These are phyloP conservation scores for Heteronetta atricapilla DNA, from an alignment of 2,113 vertebrate species.

Conservation along the genomic window DNA sequence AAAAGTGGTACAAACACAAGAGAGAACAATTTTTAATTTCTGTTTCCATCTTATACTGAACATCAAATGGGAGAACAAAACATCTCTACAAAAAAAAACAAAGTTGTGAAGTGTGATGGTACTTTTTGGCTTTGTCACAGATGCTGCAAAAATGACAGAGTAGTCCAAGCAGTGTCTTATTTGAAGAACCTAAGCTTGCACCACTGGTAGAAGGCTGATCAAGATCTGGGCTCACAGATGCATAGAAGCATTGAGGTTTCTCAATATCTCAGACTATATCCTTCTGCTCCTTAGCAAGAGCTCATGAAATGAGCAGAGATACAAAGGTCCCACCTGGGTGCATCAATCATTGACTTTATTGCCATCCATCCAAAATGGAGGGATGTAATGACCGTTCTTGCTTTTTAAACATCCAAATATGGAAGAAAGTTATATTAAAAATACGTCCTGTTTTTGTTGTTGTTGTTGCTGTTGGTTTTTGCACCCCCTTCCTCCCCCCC, in stretches of 20 bases:
- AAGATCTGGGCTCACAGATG: not conserved
- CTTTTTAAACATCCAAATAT: not conserved
- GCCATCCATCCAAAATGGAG: not conserved
- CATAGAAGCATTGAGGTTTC: not conserved
- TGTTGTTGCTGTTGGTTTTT: too few species aligned
- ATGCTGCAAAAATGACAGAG: not conserved
- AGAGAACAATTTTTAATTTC: not conserved
- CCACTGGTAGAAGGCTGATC: not conserved
- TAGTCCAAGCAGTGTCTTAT: not conserved
- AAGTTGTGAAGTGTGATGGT: not conserved
- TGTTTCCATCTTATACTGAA: not conserved
- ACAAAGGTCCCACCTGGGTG: not conserved
- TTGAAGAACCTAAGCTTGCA: not conserved
- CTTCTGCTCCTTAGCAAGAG: not conserved
- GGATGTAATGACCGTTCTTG: not conserved
- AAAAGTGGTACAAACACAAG: not conserved
- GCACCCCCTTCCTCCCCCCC: too few species aligned
- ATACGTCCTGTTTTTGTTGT: not conserved
- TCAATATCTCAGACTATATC: not conserved
- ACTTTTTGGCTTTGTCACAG: not conserved
- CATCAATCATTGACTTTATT: not conserved
- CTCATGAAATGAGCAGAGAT: not conserved
- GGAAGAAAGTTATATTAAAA: not conserved
- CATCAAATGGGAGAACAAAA: not conserved
- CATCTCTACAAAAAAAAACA: constrained; percentile 2